phyloP scores from a whole-genome alignment of 2,888 invertebrate species.

The Mellilla xanthometata region DNA sequence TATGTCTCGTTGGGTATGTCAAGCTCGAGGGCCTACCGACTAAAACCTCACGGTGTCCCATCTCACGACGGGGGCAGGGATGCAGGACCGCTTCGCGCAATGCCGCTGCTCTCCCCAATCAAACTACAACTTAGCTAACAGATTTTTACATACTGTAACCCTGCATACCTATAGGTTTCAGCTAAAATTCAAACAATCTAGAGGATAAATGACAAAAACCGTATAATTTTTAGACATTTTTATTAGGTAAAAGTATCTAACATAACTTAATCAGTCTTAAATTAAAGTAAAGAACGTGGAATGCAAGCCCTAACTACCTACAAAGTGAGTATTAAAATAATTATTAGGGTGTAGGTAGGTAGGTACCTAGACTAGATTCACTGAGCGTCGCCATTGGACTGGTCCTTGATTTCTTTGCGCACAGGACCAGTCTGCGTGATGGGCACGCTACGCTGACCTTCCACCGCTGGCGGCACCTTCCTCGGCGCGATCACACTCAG shows the following conservation, averaged over 20 bases:
- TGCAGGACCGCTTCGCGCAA: too few species aligned
- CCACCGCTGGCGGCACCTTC: conserved; percentile 51
- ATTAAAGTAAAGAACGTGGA: background rate
- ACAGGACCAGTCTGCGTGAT: conserved; percentile 84
- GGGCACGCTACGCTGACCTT: conserved; percentile 80
- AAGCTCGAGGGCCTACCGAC: too few species aligned
- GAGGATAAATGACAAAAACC: too few species aligned
- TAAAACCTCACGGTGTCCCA: too few species aligned
- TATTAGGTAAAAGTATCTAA: background rate
- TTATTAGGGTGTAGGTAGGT: background rate
- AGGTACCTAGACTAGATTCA: conserved; percentile 6
- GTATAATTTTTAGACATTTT: background rate
- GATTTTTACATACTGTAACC: too few species aligned
- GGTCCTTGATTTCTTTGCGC: conserved; percentile 76
- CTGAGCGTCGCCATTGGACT: conserved; percentile 64
- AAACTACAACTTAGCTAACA: too few species aligned
- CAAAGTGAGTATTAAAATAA: background rate
- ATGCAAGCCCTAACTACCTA: background rate
- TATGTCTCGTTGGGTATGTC: too few species aligned
- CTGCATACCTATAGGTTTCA: too few species aligned
- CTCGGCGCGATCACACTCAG: conserved; percentile 86
- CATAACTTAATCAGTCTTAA: conserved; percentile 19
- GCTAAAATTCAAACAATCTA: too few species aligned
- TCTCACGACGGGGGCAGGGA: too few species aligned
- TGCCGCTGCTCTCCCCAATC: too few species aligned